Conservation (phyloP, 2,797 vertebrate species). For the Scyliorhinus canicula region DNA sequence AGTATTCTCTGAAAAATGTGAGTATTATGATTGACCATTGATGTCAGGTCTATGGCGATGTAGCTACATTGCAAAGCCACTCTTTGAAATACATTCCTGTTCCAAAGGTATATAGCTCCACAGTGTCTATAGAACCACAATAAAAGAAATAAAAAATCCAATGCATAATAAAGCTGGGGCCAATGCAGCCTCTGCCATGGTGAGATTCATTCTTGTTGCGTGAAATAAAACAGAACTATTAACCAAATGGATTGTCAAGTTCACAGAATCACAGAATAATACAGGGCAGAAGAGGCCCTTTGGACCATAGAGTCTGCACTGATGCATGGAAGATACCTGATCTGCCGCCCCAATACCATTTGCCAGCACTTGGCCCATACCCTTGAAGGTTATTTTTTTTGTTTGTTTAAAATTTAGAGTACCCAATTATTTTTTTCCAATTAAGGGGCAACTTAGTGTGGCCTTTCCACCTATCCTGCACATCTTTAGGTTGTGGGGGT, state of each 20-base stretch:
- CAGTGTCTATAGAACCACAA: background rate
- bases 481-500: too few relatives aligned
- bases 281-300: too few relatives aligned
- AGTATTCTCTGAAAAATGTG: background rate
- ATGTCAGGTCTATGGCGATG: background rate
- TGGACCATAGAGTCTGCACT: too few relatives aligned
- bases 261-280: too few relatives aligned
- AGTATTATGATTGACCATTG: background rate
- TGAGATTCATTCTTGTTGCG: background rate
- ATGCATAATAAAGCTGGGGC: background rate
- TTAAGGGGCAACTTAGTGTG: too few relatives aligned
- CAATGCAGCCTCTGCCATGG: background rate
- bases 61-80: background rate
- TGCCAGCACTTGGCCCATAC: too few relatives aligned
- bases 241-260: background rate
- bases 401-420: too few relatives aligned
- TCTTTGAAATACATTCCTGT: background rate
- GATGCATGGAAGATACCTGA: too few relatives aligned
- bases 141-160: background rate
- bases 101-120: background rate
- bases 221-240: background rate
- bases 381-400: too few relatives aligned
- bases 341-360: too few relatives aligned
- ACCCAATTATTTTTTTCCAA: too few relatives aligned
- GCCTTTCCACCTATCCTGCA: too few relatives aligned